Evolutionary conservation across 2,888 invertebrate species (phyloP).

Genomic region (Bombylius major): DNA sequence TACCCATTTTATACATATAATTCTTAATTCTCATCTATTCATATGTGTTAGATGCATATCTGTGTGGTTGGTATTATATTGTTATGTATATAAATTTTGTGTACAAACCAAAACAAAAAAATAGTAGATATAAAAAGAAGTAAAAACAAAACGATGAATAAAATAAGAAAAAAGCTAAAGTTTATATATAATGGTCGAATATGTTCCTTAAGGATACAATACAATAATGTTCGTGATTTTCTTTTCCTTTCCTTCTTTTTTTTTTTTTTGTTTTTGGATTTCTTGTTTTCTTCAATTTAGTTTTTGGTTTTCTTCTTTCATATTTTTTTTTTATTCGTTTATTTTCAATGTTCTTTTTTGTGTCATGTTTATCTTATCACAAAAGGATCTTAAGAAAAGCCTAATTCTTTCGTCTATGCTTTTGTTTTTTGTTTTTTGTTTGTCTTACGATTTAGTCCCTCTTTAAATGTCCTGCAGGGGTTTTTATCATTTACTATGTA

Average conservation of each 20-base stretch:
- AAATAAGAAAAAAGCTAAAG: too few relatives aligned
- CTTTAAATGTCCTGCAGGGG: slow-evolving; percentile 4
- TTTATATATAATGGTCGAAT: background rate
- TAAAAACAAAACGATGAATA: too few relatives aligned
- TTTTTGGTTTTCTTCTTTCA: background rate
- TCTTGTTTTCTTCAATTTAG: background rate
- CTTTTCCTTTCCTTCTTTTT: background rate
- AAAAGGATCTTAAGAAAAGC: slow-evolving; percentile 1
- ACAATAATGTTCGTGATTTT: background rate
- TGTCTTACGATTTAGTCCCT: slow-evolving; percentile 5
- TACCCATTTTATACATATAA: too few relatives aligned
- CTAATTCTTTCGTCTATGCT: background rate
- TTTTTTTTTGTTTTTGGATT: background rate
- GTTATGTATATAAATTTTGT: background rate
- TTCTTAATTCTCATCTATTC: too few relatives aligned
- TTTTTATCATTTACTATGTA: background rate
- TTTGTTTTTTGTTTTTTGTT: background rate
- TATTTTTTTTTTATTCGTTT: background rate
- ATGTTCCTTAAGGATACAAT: background rate
- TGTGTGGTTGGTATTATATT: too few relatives aligned
- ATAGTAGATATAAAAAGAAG: background rate
- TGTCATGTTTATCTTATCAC: slow-evolving; percentile 9
- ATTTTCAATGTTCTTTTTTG: background rate
- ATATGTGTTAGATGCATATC: too few relatives aligned
- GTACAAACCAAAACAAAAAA: background rate